Percentiles rank a stretch among this genome's conserved stretches.
These are phyloP conservation scores for Pristionchus pacificus DNA, from an alignment of 1,140 invertebrate species.

Conservation along the genomic window DNA sequence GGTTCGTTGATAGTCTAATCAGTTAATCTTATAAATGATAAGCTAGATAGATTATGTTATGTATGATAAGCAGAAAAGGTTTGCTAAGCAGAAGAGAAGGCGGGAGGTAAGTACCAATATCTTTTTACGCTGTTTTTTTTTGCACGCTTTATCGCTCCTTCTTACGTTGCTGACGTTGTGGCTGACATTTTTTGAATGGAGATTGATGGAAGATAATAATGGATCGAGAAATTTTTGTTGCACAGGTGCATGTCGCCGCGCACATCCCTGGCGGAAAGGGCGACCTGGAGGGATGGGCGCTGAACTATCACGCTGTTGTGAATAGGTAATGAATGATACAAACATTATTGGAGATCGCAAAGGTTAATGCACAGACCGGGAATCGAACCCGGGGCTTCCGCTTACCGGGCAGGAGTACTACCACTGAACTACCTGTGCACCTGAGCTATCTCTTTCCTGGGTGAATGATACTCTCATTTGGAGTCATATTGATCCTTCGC, in stretches of 20 bases:
- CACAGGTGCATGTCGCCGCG: slow-evolving; percentile 37
- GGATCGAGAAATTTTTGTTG: background rate
- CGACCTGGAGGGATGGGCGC: slow-evolving; percentile 39
- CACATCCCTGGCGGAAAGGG: slow-evolving; percentile 41
- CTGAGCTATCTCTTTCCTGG: too few relatives aligned
- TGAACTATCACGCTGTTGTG: slow-evolving; percentile 44
- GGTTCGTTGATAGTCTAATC: slow-evolving; percentile 62
- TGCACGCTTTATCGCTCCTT: background rate
- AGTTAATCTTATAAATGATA: background rate
- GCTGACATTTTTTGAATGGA: background rate
- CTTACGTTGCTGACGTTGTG: background rate
- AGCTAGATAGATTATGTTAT: too few relatives aligned
- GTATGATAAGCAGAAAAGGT: too few relatives aligned
- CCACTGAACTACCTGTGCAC: too few relatives aligned
- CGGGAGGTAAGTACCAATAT: slow-evolving; percentile 76
- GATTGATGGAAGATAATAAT: background rate
- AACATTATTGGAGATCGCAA: background rate
- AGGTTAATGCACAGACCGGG: too few relatives aligned
- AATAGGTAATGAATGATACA: slow-evolving; percentile 31
- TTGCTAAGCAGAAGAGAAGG: too few relatives aligned
- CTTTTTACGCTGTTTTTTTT: background rate
- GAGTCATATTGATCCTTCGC: too few relatives aligned
- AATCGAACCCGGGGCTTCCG: too few relatives aligned
- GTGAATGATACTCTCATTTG: too few relatives aligned
- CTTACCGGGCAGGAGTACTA: background rate